Conservation (phyloP, 2,888 invertebrate species). For the Baronia brevicornis region DNA sequence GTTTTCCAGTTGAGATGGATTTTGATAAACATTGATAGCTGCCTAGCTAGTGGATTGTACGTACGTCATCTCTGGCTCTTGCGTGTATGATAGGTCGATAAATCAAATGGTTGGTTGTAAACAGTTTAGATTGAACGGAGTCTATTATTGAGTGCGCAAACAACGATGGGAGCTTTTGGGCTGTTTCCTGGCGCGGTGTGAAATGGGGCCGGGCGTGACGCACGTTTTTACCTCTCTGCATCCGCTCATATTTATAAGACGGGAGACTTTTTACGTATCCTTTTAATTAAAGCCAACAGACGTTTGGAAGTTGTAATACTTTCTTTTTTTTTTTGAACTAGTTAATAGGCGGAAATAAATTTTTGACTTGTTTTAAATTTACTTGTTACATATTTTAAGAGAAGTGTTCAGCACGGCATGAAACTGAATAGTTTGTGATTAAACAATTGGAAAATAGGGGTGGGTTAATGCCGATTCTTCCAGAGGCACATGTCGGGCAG, state of each 20-base stretch:
- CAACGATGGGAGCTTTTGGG: constrained; percentile 63
- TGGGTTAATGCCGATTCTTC: no score
- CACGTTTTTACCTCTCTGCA: constrained; percentile 54
- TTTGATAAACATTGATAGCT: constrained; percentile 8
- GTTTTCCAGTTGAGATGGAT: constrained; percentile 2
- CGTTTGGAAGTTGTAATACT: constrained; percentile 9
- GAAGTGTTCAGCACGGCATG: no score
- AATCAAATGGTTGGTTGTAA: constrained; percentile 37
- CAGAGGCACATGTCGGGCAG: no score
- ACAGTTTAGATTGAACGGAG: constrained; percentile 35
- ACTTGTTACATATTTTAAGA: no score
- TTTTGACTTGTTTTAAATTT: no score
- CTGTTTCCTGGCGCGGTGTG: constrained; percentile 62
- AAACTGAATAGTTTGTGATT: no score
- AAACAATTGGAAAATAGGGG: no score
- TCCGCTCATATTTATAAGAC: constrained; percentile 51
- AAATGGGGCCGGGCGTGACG: constrained; percentile 66
- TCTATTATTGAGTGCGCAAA: constrained; percentile 70
- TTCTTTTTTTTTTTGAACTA: no score
- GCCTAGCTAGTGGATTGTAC: constrained; percentile 8
- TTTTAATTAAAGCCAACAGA: constrained; percentile 25
- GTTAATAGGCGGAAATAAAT: no score
- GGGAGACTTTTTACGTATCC: constrained; percentile 36
- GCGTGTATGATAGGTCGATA: constrained; percentile 44
- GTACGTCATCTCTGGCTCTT: constrained; percentile 34